A percentile compares a stretch with the other conserved stretches of the same genome.
Evolutionary conservation across 2,797 vertebrate species (phyloP).

Genomic region (Peromyscus attwateri): DNA sequence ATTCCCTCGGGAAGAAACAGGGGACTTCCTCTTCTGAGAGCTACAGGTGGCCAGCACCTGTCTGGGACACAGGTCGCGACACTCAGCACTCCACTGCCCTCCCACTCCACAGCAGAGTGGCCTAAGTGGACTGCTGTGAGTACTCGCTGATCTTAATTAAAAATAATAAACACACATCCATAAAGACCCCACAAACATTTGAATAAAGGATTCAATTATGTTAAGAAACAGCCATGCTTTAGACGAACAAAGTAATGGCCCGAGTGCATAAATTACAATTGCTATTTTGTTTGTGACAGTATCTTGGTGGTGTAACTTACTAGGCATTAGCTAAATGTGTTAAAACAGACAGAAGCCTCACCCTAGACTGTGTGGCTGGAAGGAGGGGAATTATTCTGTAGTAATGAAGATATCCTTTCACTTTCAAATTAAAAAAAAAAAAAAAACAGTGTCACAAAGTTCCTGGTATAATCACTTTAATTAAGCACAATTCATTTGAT

Average conservation of each 20-base stretch:
- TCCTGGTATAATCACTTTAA: constrained; percentile 83
- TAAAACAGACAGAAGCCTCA: constrained; percentile 70
- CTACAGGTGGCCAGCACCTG: constrained; percentile 48
- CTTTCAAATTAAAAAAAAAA: constrained; percentile 76
- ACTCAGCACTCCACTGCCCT: background rate
- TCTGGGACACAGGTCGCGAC: background rate
- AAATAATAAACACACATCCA: background rate
- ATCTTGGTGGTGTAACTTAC: constrained; percentile 32
- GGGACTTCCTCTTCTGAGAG: constrained; percentile 75
- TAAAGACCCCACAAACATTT: constrained; percentile 9
- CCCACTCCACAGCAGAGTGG: background rate
- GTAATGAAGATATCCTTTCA: constrained; percentile 69
- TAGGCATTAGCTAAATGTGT: constrained; percentile 2
- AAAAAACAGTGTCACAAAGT: constrained; percentile 83
- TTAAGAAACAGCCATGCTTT: constrained; percentile 31
- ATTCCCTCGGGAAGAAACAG: constrained; percentile 70
- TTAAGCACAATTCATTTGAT: constrained; percentile 85
- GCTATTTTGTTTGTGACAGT: constrained; percentile 39
- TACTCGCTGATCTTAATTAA: background rate
- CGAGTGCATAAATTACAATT: background rate
- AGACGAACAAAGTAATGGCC: background rate
- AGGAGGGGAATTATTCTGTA: constrained; percentile 71
- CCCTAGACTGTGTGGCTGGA: constrained; percentile 58
- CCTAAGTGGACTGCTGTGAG: background rate
- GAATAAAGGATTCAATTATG: background rate